Percentiles rank a stretch among this genome's conserved stretches.
Evolutionary conservation across 2,113 vertebrate genomes (phyloP).

Genomic region (Tupaia chinensis): DNA sequence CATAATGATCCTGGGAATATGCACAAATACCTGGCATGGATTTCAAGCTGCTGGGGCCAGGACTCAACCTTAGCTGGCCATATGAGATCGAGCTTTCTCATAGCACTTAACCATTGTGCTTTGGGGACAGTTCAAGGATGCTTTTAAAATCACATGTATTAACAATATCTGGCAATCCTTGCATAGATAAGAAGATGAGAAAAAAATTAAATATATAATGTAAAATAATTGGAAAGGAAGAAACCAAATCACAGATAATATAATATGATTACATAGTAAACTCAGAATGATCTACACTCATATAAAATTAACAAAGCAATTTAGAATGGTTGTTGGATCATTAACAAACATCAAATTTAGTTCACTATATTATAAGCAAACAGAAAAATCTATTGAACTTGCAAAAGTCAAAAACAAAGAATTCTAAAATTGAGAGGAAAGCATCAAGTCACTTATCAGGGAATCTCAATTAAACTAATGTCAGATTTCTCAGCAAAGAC

Average conservation of each 20-base stretch:
- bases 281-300: not conserved
- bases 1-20: no score
- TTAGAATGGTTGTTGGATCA: not conserved
- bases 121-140: not conserved
- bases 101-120: no score
- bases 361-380: not conserved
- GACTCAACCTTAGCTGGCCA: no score
- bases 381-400: not conserved
- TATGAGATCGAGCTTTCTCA: no score
- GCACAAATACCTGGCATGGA: no score
- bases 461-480: no score
- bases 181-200: not conserved
- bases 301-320: not conserved
- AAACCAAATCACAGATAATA: not conserved
- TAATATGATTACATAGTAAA: not conserved
- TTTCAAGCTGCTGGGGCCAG: no score
- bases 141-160: not conserved
- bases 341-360: not conserved
- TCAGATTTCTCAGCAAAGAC: no score
- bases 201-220: not conserved
- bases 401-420: no score
- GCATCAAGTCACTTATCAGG: no score
- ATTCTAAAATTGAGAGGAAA: no score
- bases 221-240: not conserved
- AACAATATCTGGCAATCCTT: not conserved